These are phyloP conservation scores for Limnephilus auricula DNA, from an alignment of 2,888 invertebrate genomes.

Conservation along the genomic window DNA sequence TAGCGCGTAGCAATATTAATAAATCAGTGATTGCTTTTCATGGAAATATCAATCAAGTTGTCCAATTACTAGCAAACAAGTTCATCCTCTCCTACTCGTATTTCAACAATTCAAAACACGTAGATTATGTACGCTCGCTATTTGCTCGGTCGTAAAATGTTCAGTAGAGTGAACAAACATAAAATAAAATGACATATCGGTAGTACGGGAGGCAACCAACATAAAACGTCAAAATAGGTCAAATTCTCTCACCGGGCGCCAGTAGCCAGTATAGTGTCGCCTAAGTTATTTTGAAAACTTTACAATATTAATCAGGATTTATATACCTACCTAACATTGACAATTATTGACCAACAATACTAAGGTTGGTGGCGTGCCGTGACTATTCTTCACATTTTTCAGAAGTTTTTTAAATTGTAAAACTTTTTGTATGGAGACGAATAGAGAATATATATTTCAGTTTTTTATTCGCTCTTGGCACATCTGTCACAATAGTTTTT, in stretches of 20 bases:
- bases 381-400: too few relatives aligned
- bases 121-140: background rate
- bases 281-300: background rate
- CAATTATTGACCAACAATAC: too few relatives aligned
- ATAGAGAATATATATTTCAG: too few relatives aligned
- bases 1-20: background rate
- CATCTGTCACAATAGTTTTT: too few relatives aligned
- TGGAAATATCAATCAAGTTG: background rate
- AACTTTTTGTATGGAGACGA: too few relatives aligned
- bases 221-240: background rate
- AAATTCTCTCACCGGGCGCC: background rate
- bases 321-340: too few relatives aligned
- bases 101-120: background rate
- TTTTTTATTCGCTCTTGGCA: too few relatives aligned
- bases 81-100: background rate
- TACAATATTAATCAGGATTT: background rate
- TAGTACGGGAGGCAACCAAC: background rate
- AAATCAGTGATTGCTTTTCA: background rate
- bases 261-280: background rate
- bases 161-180: background rate
- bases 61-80: background rate
- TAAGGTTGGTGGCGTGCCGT: too few relatives aligned
- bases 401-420: too few relatives aligned
- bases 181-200: background rate
- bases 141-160: background rate